Evolutionary conservation across 2,113 vertebrate species (phyloP).

Genomic region (Verasper variegatus): DNA sequence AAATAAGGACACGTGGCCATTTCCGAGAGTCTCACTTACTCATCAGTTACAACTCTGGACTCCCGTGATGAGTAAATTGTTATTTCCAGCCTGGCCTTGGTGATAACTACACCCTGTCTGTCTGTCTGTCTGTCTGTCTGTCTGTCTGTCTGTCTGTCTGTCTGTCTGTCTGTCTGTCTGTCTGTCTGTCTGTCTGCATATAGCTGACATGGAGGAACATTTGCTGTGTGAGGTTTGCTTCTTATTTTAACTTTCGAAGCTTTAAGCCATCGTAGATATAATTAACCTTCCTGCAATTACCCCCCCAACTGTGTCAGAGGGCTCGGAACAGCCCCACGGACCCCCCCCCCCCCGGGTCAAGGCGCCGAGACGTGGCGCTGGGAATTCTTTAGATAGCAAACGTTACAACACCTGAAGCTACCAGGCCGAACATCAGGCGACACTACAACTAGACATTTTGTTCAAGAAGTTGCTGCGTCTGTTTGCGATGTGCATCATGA

Average conservation of each 20-base stretch:
- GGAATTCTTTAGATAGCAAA: too few relatives aligned
- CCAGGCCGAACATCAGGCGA: not conserved
- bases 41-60: slow-evolving; percentile 35
- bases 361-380: too few relatives aligned
- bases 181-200: slow-evolving; percentile 36
- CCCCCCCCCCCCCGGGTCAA: too few relatives aligned
- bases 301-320: slow-evolving; percentile 37
- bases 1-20: slow-evolving; percentile 11
- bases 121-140: slow-evolving; percentile 34
- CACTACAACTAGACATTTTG: too few relatives aligned
- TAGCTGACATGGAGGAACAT: slow-evolving; percentile 62
- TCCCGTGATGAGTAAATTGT: slow-evolving; percentile 45
- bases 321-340: slow-evolving; percentile 28
- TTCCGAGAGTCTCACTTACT: slow-evolving; percentile 33
- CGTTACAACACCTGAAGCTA: not conserved
- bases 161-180: slow-evolving; percentile 27
- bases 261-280: slow-evolving; percentile 61
- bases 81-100: slow-evolving; percentile 69
- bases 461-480: not conserved
- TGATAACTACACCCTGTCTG: slow-evolving; percentile 55
- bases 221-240: slow-evolving; percentile 58
- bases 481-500: not conserved
- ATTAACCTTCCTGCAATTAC: slow-evolving; percentile 53
- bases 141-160: slow-evolving; percentile 35
- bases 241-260: slow-evolving; percentile 66